Evolutionary conservation across 2,113 vertebrate species (phyloP).

Genomic region (Panurus biarmicus): DNA sequence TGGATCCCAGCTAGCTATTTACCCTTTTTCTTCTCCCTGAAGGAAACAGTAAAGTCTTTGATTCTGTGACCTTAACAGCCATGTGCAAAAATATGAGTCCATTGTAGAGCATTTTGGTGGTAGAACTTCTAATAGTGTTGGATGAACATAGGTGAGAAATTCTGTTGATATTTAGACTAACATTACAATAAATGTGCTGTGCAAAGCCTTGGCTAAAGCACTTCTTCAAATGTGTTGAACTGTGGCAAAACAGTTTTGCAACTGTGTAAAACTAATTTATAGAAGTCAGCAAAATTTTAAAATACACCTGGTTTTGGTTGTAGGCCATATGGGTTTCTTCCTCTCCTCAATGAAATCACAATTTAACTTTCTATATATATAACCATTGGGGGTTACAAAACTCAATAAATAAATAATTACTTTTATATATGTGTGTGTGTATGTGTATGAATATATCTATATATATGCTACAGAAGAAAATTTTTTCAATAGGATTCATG

Average conservation of each 20-base stretch:
- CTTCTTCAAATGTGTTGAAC: neutral
- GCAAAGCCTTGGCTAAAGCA: neutral
- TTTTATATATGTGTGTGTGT: accelerated
- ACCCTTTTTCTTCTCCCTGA: neutral
- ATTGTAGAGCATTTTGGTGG: neutral
- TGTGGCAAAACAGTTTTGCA: neutral
- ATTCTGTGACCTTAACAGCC: neutral
- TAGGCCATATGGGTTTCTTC: neutral
- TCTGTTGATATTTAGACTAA: neutral
- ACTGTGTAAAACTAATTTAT: neutral
- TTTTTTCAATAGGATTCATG: neutral
- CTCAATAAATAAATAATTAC: neutral
- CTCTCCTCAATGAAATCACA: neutral
- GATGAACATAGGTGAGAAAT: neutral
- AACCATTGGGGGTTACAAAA: neutral
- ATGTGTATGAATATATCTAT: neutral
- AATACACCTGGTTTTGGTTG: neutral
- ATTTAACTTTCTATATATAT: neutral
- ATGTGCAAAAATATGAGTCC: neutral
- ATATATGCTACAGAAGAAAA: neutral
- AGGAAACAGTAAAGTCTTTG: neutral
- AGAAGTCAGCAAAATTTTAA: neutral
- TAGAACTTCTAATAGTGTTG: neutral
- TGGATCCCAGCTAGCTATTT: neutral
- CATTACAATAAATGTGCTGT: neutral